A percentile compares a stretch with the other conserved stretches of the same genome.
Conservation (phyloP, 2,113 vertebrate genomes). For the Spheniscus mendiculus region DNA sequence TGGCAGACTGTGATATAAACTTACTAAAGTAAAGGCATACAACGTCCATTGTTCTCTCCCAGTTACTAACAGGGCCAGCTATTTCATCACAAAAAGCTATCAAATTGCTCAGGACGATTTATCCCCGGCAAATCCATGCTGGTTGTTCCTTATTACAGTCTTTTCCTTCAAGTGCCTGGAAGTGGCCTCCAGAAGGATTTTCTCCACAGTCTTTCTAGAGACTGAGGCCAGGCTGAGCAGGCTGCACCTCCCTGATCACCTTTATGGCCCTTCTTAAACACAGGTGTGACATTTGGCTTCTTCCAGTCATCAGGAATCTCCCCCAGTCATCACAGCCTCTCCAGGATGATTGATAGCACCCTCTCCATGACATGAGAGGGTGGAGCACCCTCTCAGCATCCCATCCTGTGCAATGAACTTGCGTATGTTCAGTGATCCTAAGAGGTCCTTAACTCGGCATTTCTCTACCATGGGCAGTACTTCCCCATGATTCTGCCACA, state of each 20-base stretch:
- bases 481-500: not conserved
- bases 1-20: not conserved
- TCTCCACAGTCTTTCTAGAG: not conserved
- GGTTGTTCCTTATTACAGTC: not conserved
- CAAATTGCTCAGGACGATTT: not conserved
- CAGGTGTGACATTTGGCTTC: not conserved
- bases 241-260: not conserved
- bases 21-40: not conserved
- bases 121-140: not conserved
- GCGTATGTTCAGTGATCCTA: not conserved
- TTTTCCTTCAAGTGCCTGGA: not conserved
- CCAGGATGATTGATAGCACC: not conserved
- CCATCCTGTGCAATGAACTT: not conserved
- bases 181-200: not conserved
- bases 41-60: not conserved
- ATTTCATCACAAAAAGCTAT: not conserved
- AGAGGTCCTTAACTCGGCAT: not conserved
- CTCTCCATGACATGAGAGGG: not conserved
- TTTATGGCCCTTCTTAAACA: not conserved
- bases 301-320: not conserved
- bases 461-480: not conserved
- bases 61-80: not conserved
- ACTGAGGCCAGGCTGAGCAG: not conserved
- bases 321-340: not conserved
- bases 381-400: too few species aligned